A percentile compares a stretch with the other conserved stretches of the same genome.
Conservation (phyloP, 2,113 vertebrate species). For the Antechinus flavipes region DNA sequence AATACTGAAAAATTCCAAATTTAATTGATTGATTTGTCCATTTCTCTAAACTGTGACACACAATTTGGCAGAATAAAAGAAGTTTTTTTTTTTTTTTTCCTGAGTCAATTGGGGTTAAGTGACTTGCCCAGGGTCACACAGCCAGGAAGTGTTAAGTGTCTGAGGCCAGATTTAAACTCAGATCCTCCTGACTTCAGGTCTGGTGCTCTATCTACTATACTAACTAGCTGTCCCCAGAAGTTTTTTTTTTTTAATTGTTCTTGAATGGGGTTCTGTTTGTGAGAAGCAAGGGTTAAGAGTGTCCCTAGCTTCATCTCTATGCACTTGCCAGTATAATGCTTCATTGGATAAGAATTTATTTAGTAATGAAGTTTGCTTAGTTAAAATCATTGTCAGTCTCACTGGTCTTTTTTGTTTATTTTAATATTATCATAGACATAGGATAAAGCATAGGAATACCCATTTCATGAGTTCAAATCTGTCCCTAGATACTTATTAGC, state of each 20-base stretch:
- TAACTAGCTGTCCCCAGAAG: too few species aligned
- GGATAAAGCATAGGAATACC: too few species aligned
- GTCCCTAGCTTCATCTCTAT: background rate
- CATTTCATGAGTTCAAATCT: too few species aligned
- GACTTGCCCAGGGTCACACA: too few species aligned
- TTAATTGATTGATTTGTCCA: background rate
- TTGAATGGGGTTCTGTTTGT: background rate
- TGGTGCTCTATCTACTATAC: too few species aligned
- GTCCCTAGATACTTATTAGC: too few species aligned
- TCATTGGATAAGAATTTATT: background rate
- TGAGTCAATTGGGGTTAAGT: too few species aligned
- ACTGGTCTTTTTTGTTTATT: background rate
- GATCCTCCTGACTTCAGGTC: too few species aligned
- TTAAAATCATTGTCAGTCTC: background rate
- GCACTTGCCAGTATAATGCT: background rate
- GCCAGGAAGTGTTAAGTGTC: too few species aligned
- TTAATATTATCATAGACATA: background rate
- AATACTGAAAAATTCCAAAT: background rate
- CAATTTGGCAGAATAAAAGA: background rate
- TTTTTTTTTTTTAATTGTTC: background rate
- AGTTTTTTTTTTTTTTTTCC: background rate
- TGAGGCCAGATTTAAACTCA: too few species aligned
- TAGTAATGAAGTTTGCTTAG: background rate
- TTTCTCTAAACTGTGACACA: background rate
- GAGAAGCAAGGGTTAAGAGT: background rate